Evolutionary conservation across 2,113 vertebrate species (phyloP).

Genomic region (Antigone vipio): DNA sequence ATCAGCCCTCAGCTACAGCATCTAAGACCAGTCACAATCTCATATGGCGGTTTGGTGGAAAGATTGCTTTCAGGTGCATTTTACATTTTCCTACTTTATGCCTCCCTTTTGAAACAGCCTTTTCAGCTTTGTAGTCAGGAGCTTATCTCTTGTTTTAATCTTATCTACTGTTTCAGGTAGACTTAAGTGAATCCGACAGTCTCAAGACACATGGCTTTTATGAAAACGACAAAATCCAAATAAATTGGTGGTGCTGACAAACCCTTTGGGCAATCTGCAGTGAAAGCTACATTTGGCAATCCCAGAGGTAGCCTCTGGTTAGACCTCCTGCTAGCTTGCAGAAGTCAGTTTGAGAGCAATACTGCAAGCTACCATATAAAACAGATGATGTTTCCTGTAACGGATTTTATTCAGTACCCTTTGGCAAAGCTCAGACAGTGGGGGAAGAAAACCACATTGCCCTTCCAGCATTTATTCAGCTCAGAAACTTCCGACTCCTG

Average conservation of each 20-base stretch:
- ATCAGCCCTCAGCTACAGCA: background rate
- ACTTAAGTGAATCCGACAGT: background rate
- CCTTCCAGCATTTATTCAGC: background rate
- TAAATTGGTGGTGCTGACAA: background rate
- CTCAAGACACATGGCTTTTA: background rate
- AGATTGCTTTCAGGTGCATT: background rate
- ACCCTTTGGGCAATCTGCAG: background rate
- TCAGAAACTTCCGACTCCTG: background rate
- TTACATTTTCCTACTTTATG: background rate
- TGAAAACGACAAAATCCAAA: slow-evolving; percentile 5
- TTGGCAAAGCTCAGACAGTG: background rate
- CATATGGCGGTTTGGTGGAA: background rate
- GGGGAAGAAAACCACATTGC: background rate
- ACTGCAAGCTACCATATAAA: background rate
- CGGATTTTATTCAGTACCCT: background rate
- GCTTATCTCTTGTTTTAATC: background rate
- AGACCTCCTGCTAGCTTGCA: background rate
- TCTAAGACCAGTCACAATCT: background rate
- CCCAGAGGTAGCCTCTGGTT: background rate
- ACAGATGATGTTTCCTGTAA: background rate
- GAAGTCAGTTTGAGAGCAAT: background rate
- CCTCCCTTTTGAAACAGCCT: background rate
- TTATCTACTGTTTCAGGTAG: background rate
- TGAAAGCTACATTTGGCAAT: background rate
- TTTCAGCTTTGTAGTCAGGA: background rate